These are phyloP conservation scores for Drosophila hydei DNA, from an alignment of 1,140 invertebrate genomes.

Conservation along the genomic window DNA sequence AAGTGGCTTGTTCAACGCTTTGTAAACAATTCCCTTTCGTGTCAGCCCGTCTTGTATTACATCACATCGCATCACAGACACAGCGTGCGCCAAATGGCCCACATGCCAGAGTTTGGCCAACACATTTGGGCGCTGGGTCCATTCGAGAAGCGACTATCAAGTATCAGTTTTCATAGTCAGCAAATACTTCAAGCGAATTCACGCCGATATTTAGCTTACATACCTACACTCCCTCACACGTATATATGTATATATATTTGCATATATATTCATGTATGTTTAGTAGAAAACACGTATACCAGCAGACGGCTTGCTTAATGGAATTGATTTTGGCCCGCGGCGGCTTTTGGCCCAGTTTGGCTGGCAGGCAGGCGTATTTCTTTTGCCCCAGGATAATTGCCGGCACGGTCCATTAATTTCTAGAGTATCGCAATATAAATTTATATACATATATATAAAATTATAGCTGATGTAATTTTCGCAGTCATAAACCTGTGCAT, in stretches of 20 bases:
- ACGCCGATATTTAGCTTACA: constrained; percentile 16
- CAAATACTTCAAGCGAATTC: constrained; percentile 32
- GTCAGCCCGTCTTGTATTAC: constrained; percentile 21
- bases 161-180: constrained; percentile 47
- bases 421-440: constrained; percentile 32
- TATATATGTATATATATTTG: not conserved
- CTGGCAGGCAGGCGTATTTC: not conserved
- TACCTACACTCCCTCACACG: not conserved
- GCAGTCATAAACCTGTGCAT: constrained; percentile 60
- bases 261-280: no score
- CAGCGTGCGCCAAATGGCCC: not conserved
- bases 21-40: constrained; percentile 24
- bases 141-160: constrained; percentile 15
- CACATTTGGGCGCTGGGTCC: not conserved
- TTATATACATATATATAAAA: constrained; percentile 15
- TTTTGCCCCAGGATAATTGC: constrained; percentile 52
- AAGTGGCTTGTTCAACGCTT: constrained; percentile 35
- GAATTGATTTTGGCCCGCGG: constrained; percentile 15
- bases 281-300: no score
- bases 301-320: constrained; percentile 15
- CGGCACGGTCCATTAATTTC: constrained; percentile 68
- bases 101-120: not conserved
- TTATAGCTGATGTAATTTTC: constrained; percentile 62
- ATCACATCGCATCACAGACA: not conserved
- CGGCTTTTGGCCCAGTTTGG: not conserved